Percentiles rank a stretch among this genome's conserved stretches.
These are phyloP conservation scores for Atherinomorus stipes DNA, from an alignment of 2,113 vertebrate genomes.

Conservation along the genomic window DNA sequence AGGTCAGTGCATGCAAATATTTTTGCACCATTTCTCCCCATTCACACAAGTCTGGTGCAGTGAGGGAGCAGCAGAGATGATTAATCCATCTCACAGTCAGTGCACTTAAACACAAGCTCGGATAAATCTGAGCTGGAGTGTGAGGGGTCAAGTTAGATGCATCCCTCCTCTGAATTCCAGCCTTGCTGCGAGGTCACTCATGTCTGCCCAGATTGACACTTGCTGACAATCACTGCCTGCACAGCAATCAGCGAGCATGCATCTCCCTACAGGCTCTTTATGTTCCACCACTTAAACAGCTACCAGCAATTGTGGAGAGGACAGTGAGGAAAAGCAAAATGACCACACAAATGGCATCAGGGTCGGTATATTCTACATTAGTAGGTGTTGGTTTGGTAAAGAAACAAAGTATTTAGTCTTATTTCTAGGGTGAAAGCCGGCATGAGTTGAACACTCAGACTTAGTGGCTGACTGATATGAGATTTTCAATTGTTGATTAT, in stretches of 20 bases:
- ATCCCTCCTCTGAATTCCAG: constrained; percentile 62
- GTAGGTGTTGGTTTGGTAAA: not conserved
- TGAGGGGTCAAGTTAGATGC: constrained; percentile 68
- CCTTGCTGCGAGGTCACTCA: constrained; percentile 40
- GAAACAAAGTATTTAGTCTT: not conserved
- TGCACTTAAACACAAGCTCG: constrained; percentile 46
- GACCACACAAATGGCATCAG: constrained; percentile 16
- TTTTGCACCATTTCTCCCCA: constrained; percentile 18
- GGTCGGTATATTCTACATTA: not conserved
- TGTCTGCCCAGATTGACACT: constrained; percentile 57
- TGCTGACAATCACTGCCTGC: constrained; percentile 55
- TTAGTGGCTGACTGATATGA: too few species aligned
- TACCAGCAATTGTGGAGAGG: constrained; percentile 42
- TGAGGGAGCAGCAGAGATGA: constrained; percentile 27
- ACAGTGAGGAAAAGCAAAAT: not conserved
- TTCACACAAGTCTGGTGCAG: constrained; percentile 11
- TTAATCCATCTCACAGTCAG: constrained; percentile 54
- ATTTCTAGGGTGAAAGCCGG: too few species aligned
- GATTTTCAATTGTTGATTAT: too few species aligned
- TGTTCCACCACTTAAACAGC: constrained; percentile 27
- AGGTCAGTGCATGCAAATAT: constrained; percentile 33
- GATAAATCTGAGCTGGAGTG: constrained; percentile 59
- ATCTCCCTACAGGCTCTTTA: constrained; percentile 54
- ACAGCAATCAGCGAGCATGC: constrained; percentile 37
- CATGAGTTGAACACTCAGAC: too few species aligned